Conservation (phyloP, 2,888 invertebrate genomes). For the Byasa hedistus region DNA sequence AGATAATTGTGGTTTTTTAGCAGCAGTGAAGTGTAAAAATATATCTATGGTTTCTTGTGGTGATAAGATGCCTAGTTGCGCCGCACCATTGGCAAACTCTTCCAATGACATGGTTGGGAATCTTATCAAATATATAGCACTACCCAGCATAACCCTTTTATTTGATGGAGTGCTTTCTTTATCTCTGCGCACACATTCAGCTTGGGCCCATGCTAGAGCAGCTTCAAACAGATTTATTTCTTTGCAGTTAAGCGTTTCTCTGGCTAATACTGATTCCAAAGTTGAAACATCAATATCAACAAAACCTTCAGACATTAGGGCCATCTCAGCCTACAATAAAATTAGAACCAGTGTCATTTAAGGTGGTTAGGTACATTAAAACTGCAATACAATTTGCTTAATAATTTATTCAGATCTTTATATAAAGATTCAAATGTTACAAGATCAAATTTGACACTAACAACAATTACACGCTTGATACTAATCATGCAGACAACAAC, state of each 20-base stretch:
- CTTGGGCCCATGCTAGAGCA: conserved; percentile 94
- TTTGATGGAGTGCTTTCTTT: conserved; percentile 90
- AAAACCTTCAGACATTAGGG: conserved; percentile 96
- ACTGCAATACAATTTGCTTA: conserved; percentile 80
- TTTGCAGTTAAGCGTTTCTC: conserved; percentile 97
- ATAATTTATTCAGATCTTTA: conserved; percentile 66
- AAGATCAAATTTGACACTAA: conserved; percentile 47
- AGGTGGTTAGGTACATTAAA: conserved; percentile 62
- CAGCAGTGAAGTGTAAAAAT: conserved; percentile 96
- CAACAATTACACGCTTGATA: conserved; percentile 58
- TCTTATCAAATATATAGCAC: conserved; percentile 91
- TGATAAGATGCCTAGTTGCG: conserved; percentile 94
- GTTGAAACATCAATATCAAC: conserved; percentile 97
- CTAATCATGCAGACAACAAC: conserved; percentile 54
- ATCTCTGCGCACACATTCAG: conserved; percentile 92
- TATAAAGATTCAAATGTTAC: conserved; percentile 53
- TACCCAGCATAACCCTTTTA: conserved; percentile 86
- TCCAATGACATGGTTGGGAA: conserved; percentile 97
- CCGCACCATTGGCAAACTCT: conserved; percentile 95
- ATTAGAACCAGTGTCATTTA: conserved; percentile 39
- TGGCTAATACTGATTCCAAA: conserved; percentile 92
- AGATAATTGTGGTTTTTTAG: conserved; percentile 89
- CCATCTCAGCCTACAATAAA: conserved; percentile 93
- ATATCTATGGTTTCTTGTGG: conserved; percentile 96
- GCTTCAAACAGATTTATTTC: conserved; percentile 95